A percentile compares a stretch with the other conserved stretches of the same genome.
These are phyloP conservation scores for Rallus limicola DNA, from an alignment of 2,113 vertebrate genomes.

Conservation along the genomic window DNA sequence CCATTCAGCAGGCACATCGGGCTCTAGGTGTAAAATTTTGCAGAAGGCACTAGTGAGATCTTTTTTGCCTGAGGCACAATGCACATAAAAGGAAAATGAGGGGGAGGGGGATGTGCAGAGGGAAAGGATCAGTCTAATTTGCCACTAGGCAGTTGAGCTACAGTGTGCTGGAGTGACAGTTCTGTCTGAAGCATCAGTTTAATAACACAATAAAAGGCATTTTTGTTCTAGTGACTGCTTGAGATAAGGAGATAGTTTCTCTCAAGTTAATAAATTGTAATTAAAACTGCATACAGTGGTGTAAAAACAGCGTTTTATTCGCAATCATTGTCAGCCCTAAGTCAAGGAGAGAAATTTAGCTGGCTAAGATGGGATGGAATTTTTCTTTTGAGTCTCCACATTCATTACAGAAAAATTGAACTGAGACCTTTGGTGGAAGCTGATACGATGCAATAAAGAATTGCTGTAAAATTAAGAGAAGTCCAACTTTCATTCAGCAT, in stretches of 20 bases:
- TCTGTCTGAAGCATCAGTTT: constrained; percentile 47
- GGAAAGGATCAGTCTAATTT: constrained; percentile 61
- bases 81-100: neutral
- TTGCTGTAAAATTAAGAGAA: constrained; percentile 64
- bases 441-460: constrained; percentile 60
- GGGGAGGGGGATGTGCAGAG: neutral
- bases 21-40: constrained; percentile 40
- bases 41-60: constrained; percentile 1
- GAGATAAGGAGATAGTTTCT: constrained; percentile 50
- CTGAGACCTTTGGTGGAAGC: constrained; percentile 34
- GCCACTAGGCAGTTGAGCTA: constrained; percentile 23
- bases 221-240: constrained; percentile 50
- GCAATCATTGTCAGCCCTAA: constrained; percentile 57
- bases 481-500: constrained; percentile 36
- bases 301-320: constrained; percentile 24
- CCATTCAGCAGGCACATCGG: constrained; percentile 30
- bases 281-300: constrained; percentile 54
- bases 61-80: constrained; percentile 27
- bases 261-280: constrained; percentile 72
- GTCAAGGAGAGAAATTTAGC: constrained; percentile 56
- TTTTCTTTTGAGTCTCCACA: constrained; percentile 19
- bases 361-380: neutral
- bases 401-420: constrained; percentile 68
- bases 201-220: constrained; percentile 55
- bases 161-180: constrained; percentile 6